phyloP scores from a whole-genome alignment of 2,797 vertebrate genomes.

The Amniataba percoides region DNA sequence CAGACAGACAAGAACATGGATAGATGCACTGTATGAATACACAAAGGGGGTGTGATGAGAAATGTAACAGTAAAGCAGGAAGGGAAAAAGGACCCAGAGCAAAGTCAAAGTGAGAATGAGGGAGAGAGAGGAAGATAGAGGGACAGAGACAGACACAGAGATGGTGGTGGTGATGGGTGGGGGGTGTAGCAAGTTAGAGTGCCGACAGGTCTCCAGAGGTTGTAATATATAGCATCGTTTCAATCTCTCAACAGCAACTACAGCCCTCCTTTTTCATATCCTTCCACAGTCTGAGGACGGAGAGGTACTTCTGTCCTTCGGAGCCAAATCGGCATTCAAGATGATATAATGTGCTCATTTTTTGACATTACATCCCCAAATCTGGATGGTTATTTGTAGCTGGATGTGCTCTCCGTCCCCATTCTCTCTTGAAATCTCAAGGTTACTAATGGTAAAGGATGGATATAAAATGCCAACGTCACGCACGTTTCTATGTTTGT shows the following conservation, averaged over 20 bases:
- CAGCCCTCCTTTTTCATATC: constrained; percentile 80
- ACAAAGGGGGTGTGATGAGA: constrained; percentile 66
- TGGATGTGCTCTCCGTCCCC: constrained; percentile 62
- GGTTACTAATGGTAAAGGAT: constrained; percentile 81
- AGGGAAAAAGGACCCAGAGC: constrained; percentile 64
- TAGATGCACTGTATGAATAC: constrained; percentile 70
- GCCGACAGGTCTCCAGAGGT: constrained; percentile 80
- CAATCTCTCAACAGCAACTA: constrained; percentile 85
- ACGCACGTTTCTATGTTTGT: constrained; percentile 79
- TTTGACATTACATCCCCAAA: constrained; percentile 79
- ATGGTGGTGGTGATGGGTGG: constrained; percentile 20
- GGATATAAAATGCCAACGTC: constrained; percentile 77
- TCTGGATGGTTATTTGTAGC: constrained; percentile 80
- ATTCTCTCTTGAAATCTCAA: constrained; percentile 77
- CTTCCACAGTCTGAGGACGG: constrained; percentile 75
- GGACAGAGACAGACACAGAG: constrained; percentile 53
- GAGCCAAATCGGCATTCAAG: constrained; percentile 76
- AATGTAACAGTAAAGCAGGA: constrained; percentile 63
- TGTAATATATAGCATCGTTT: constrained; percentile 84
- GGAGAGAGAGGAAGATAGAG: constrained; percentile 29
- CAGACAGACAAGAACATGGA: constrained; percentile 68
- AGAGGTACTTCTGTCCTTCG: constrained; percentile 82
- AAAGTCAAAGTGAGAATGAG: constrained; percentile 75
- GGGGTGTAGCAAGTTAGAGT: constrained; percentile 66
- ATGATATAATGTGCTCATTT: constrained; percentile 83